phyloP scores from a whole-genome alignment of 1,140 invertebrate species.

The Drosophila subpulchrella region DNA sequence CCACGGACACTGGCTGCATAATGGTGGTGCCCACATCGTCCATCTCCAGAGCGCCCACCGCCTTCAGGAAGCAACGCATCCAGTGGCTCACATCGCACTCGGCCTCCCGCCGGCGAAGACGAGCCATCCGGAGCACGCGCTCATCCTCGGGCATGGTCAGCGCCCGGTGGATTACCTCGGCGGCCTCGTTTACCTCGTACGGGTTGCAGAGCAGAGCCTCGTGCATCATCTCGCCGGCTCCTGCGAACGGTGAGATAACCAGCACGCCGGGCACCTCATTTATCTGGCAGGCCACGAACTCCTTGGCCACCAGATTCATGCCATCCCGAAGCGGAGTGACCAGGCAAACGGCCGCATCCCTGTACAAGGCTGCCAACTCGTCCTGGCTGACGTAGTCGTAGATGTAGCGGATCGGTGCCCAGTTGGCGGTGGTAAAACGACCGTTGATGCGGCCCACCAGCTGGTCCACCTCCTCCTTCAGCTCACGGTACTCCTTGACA shows the following conservation, averaged over 20 bases:
- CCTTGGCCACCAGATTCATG: conserved; percentile 97
- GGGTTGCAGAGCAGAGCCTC: conserved; percentile 95
- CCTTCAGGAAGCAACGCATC: conserved; percentile 94
- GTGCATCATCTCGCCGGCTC: conserved; percentile 96
- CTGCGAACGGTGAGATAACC: conserved; percentile 95
- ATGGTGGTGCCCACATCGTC: conserved; percentile 92
- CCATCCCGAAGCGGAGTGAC: conserved; percentile 95
- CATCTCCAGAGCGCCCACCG: conserved; percentile 93
- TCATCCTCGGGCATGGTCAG: conserved; percentile 96
- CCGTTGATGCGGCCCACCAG: conserved; percentile 94
- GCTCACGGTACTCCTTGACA: conserved; percentile 95
- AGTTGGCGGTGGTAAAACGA: conserved; percentile 94
- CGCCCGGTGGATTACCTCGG: conserved; percentile 94
- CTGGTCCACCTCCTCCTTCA: conserved; percentile 96
- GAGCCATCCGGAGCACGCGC: conserved; percentile 93
- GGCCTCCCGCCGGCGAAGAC: conserved; percentile 91
- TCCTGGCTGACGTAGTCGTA: conserved; percentile 95
- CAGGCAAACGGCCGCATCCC: conserved; percentile 93
- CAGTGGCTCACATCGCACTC: conserved; percentile 94
- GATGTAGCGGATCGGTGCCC: conserved; percentile 96
- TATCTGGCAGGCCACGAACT: conserved; percentile 96
- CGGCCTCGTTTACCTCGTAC: conserved; percentile 94
- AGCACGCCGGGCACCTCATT: conserved; percentile 94
- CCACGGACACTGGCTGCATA: conserved; percentile 93
- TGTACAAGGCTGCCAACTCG: conserved; percentile 93